Evolutionary conservation across 2,888 invertebrate genomes (phyloP).

Genomic region (Drosophila tanythrix): DNA sequence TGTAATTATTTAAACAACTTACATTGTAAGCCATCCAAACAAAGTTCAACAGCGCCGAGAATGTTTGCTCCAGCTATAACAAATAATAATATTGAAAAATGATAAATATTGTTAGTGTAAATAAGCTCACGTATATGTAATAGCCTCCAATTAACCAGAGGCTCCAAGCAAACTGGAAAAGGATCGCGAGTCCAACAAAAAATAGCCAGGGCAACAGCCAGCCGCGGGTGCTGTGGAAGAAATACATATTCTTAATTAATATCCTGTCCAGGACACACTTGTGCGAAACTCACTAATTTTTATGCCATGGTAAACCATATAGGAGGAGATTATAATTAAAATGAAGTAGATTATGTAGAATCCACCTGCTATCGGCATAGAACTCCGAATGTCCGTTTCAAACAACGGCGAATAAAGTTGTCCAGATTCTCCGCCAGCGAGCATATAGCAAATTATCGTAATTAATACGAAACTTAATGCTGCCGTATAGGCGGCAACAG

Average conservation of each 20-base stretch:
- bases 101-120: neutral
- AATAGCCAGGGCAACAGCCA: conserved; percentile 93
- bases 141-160: conserved; percentile 95
- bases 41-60: conserved; percentile 91
- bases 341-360: conserved; percentile 83
- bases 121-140: conserved; percentile 93
- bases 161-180: conserved; percentile 92
- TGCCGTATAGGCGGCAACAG: conserved; percentile 92
- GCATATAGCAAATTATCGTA: conserved; percentile 90
- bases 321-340: conserved; percentile 86
- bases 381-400: conserved; percentile 91
- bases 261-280: neutral
- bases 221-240: conserved; percentile 88
- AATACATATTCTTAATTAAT: neutral
- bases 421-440: conserved; percentile 94
- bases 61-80: conserved; percentile 90
- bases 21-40: conserved; percentile 95
- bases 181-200: conserved; percentile 88
- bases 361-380: conserved; percentile 90
- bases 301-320: conserved; percentile 81
- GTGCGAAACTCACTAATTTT: conserved; percentile 74
- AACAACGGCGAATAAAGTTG: conserved; percentile 95
- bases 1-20: conserved; percentile 43
- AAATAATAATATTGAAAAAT: conserved; percentile 1
- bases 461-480: conserved; percentile 91